phyloP scores from a whole-genome alignment of 2,797 vertebrate genomes.

The Eremophila alpestris region DNA sequence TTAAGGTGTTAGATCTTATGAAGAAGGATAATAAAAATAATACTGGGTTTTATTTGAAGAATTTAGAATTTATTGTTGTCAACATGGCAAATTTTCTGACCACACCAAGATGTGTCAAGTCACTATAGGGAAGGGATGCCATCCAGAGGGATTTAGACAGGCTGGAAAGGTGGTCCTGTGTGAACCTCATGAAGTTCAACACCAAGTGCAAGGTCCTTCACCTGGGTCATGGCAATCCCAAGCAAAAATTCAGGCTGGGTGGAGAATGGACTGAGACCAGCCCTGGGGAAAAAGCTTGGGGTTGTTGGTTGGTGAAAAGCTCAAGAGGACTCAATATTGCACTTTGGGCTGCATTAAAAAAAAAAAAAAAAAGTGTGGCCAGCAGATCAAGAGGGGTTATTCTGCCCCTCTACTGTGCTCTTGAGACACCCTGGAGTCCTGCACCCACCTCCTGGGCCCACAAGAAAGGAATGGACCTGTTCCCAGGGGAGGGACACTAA shows the following conservation, averaged over 20 bases:
- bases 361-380: not conserved
- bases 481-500: not conserved
- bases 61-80: not conserved
- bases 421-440: not conserved
- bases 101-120: not conserved
- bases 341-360: not conserved
- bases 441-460: not conserved
- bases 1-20: not conserved
- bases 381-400: not conserved
- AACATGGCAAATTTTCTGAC: not conserved
- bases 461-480: not conserved
- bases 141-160: not conserved
- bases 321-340: not conserved
- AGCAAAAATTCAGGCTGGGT: not conserved
- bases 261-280: not conserved
- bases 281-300: not conserved
- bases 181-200: not conserved
- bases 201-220: not conserved
- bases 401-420: not conserved
- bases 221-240: not conserved
- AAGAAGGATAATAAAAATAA: not conserved
- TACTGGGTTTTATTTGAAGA: not conserved
- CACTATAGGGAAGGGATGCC: not conserved
- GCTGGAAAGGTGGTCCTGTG: not conserved
- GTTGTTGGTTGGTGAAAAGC: rapidly evolving